Conservation (phyloP, 2,888 invertebrate species). For the Conomelus anceps region DNA sequence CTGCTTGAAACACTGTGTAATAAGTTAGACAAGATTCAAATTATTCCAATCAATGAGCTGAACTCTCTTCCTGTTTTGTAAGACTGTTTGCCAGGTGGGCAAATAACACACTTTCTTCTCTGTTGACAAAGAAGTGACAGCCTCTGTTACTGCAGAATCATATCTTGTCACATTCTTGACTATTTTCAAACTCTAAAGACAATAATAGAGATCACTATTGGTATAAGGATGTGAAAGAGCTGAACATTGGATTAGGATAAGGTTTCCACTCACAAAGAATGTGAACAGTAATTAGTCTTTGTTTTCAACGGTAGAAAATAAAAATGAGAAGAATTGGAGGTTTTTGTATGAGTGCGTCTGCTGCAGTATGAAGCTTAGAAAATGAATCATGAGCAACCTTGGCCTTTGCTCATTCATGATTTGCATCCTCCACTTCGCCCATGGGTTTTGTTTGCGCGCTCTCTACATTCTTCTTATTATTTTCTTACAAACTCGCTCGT, state of each 20-base stretch:
- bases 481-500: neutral
- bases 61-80: neutral
- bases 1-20: neutral
- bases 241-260: neutral
- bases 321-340: neutral
- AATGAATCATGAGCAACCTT: neutral
- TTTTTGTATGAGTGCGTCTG: no score
- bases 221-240: neutral
- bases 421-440: neutral
- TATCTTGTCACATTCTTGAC: neutral
- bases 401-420: neutral
- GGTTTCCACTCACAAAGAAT: neutral
- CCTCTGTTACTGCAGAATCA: neutral
- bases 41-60: neutral
- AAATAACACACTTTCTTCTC: neutral
- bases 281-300: neutral
- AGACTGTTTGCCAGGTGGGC: neutral
- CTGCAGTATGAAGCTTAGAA: neutral
- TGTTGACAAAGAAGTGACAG: neutral
- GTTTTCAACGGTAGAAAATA: neutral
- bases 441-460: neutral
- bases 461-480: no score
- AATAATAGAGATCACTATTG: neutral
- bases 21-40: neutral
- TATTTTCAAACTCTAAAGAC: neutral